Evolutionary conservation across 1,140 invertebrate genomes (phyloP).

Genomic region (Drosophila kurseongensis): DNA sequence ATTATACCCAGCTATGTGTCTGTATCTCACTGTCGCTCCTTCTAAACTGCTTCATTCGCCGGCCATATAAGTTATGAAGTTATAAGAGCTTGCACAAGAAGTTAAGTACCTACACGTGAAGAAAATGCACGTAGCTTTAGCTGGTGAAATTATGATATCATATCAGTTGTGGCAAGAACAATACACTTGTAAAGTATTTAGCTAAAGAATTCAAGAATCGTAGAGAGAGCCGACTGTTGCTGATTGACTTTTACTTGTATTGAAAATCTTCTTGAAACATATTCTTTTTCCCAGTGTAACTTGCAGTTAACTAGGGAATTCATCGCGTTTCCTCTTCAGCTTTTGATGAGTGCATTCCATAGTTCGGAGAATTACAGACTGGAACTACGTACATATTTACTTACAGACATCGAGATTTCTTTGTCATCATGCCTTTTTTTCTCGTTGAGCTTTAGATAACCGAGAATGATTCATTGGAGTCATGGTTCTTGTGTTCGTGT

Average conservation of each 20-base stretch:
- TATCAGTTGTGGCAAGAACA: too few species aligned
- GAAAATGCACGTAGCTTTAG: not conserved
- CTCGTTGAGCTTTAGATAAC: slow-evolving; percentile 21
- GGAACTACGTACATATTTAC: slow-evolving; percentile 21
- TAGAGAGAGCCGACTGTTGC: not conserved
- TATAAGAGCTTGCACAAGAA: slow-evolving; percentile 50
- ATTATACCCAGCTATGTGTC: slow-evolving; percentile 56
- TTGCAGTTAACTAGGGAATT: slow-evolving; percentile 50
- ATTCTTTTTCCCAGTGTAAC: slow-evolving; percentile 14
- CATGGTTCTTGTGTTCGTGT: not conserved
- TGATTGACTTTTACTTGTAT: too few species aligned
- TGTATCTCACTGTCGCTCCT: slow-evolving; percentile 22
- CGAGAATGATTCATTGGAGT: slow-evolving; percentile 32
- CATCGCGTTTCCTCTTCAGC: slow-evolving; percentile 13
- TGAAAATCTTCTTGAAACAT: not conserved
- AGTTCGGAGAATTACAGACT: slow-evolving; percentile 18
- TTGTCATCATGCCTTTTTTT: slow-evolving; percentile 17
- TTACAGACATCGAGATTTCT: slow-evolving; percentile 20
- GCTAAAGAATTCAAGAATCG: not conserved
- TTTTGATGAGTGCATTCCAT: slow-evolving; percentile 35
- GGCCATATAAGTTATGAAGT: slow-evolving; percentile 77
- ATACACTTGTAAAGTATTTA: not conserved
- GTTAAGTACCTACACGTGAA: slow-evolving; percentile 40
- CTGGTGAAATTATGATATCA: too few species aligned
- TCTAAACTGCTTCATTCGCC: slow-evolving; percentile 73